phyloP scores from a whole-genome alignment of 2,113 vertebrate genomes.

The Fregetta grallaria region DNA sequence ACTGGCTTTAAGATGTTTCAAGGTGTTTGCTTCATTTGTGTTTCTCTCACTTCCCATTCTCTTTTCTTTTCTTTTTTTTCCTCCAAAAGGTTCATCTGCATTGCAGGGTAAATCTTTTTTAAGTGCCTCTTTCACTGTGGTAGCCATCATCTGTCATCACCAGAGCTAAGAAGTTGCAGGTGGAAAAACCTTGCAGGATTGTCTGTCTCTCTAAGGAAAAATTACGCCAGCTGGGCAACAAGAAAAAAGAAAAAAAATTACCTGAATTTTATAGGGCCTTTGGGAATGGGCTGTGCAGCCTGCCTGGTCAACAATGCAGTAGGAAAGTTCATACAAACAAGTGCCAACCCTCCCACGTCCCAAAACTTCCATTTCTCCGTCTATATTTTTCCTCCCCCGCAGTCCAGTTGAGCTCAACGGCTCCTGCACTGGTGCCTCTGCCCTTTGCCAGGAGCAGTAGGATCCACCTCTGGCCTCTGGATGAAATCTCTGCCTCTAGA shows the following conservation, averaged over 20 bases:
- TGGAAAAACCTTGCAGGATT: not conserved
- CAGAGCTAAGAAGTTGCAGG: not conserved
- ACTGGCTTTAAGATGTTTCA: not conserved
- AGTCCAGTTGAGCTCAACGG: not conserved
- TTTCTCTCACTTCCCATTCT: not conserved
- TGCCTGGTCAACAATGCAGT: not conserved
- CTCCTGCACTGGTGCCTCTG: not conserved
- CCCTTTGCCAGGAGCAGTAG: not conserved
- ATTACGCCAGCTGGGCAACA: not conserved
- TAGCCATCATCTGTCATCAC: not conserved
- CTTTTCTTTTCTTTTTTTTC: too few species aligned
- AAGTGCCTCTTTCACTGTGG: not conserved
- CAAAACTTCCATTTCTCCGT: not conserved
- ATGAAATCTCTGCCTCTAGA: not conserved
- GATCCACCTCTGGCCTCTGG: not conserved
- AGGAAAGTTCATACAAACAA: not conserved
- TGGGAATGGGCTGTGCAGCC: not conserved
- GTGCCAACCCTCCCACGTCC: constrained; percentile 17
- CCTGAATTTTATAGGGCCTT: not conserved
- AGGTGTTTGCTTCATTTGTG: not conserved
- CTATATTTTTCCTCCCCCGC: constrained; percentile 26
- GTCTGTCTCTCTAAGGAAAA: not conserved
- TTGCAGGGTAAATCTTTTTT: not conserved
- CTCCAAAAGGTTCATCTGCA: not conserved
- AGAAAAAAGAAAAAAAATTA: not conserved